Base-by-base conservation (phyloP, 2,888 invertebrate genomes). In the Megaustenia siamemsis region DNA sequence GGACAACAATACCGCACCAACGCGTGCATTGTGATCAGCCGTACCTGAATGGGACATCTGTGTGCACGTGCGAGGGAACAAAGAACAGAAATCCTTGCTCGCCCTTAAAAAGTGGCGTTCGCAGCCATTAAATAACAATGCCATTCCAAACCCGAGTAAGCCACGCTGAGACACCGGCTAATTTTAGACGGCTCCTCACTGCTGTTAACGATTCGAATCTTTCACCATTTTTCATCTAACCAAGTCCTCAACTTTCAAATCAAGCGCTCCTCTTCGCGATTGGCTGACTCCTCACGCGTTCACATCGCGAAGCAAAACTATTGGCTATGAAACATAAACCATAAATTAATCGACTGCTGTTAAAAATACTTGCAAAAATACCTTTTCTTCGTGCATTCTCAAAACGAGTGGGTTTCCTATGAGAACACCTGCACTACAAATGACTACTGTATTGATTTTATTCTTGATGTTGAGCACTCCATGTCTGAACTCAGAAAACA, bases 1-100 rank as follows among this genome's bases (percentile, higher is more conserved):
- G 3, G 49, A 49, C 73, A 38, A 77, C 76, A 77, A 77, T 77
- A 77, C 76, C 8, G 76, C 76, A 77, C 76, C 60, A 24, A 78
- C 43, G 43, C 63, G 43, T 40, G 40, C 63, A 66, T 78, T 78
- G 78, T 78, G 43, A 66, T 38, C 28, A 45, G 45, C 78, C 60
- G n/a, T 78, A 60, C 60, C 60, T 66, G 43, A 63, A 43, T 73
- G 82, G 82, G 73, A 82, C 82, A 82, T 73, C 82, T 82, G 82
- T 73, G 71, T 28, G 73, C 82, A 73, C 82, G 82, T 82, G 82
- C 82, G 71, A 21, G 71, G 32, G 28, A 56, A 73, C 71, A 71
- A 82, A 82, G 73, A 73, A 28, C 43, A 40, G 73, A 43, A 80
- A 73, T 82, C 82, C 43, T 10, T 28, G 73, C 82, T 82, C 82